Evolutionary conservation across 2,797 vertebrate species (phyloP).

Genomic region (Pipistrellus kuhlii): DNA sequence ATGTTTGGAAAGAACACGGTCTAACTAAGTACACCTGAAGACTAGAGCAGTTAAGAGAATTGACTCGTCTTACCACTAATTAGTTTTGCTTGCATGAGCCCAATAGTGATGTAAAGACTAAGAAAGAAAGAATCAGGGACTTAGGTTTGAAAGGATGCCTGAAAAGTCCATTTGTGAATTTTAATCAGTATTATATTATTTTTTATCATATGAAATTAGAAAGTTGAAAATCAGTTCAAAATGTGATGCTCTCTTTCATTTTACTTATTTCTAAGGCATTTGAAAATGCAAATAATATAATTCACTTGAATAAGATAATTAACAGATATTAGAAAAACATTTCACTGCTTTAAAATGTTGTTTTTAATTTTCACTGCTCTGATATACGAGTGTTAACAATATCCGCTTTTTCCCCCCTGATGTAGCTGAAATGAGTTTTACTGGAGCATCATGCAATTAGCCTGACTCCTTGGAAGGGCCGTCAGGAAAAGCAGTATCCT

Average conservation of each 20-base stretch:
- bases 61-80: background rate
- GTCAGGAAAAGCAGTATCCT: background rate
- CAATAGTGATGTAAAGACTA: background rate
- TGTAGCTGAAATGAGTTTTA: background rate
- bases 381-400: background rate
- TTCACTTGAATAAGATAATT: constrained; percentile 39
- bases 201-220: background rate
- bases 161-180: background rate
- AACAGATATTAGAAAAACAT: constrained; percentile 1
- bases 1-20: background rate
- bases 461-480: background rate
- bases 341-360: background rate
- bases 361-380: constrained; percentile 32
- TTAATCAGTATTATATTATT: constrained; percentile 24
- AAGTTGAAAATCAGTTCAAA: constrained; percentile 41
- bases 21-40: constrained; percentile 25
- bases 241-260: constrained; percentile 5
- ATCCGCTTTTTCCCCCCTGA: background rate
- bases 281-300: constrained; percentile 25
- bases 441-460: background rate
- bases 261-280: constrained; percentile 56
- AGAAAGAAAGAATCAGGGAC: background rate
- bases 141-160: background rate
- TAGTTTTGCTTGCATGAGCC: background rate
- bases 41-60: background rate